Base-by-base conservation (phyloP, 1,140 invertebrate genomes). In the Diuraphis noxia region DNA sequence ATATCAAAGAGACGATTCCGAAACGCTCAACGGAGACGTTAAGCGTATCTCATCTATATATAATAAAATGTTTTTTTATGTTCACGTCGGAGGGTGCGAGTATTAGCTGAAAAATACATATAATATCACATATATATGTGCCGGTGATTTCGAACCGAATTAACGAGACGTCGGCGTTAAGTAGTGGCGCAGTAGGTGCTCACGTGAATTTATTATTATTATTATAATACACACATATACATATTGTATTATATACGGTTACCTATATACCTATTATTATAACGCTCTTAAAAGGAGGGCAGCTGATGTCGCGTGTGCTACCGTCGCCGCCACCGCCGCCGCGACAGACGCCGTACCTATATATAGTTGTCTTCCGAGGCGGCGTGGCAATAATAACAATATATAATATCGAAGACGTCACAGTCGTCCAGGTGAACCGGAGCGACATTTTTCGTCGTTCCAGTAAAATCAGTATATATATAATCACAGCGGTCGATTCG, bases 291-390 rank as follows among this genome's bases (percentile, higher is more conserved):
- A n/a, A 72, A 46, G 19, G 46, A 87, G n/a, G 40, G 30, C 81
- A 84, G 81, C 81, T 84, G 81, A 84, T 84, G 81, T 79, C 77
- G 77, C 77, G 77, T 34, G 56, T 72, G 56, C 36, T 36, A 79
- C 77, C 34, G 72, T 36, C n/a, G 77, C 19, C 34, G 72, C 43
- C 34, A 34, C 43, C 43, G 43, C 72, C 77, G 77, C 77, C 77
- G 77, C 77, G 34, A 36, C 77, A 34, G 77, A 79, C 77, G 36
- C 36, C 77, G 77, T 36, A 36, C 17, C 10, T 43, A 46, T 46
- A 46, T 49, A 30, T n/a, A 30, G 8, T 9, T 7, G 77, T 79
- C 77, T 25, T 81, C 36, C 23, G 19, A 34, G 77, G 77, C n/a
- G 19, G 19, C 77, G 17, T 36, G 19, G 77, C 40, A 5, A 41